These are phyloP conservation scores for Ciconia boyciana DNA, from an alignment of 2,113 vertebrate genomes.

Conservation along the genomic window DNA sequence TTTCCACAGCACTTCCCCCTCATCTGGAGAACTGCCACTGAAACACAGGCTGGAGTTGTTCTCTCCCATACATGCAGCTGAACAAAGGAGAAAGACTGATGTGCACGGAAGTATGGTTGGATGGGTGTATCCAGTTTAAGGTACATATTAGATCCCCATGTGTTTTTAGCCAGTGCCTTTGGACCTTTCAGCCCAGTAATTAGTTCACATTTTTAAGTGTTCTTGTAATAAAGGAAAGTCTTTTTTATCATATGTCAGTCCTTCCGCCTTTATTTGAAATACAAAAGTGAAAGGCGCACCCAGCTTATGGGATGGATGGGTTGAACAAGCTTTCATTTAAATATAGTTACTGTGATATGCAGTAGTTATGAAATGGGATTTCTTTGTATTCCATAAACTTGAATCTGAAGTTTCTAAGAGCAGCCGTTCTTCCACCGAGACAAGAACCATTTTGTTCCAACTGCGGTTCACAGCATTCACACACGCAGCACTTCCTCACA, in stretches of 20 bases:
- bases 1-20: background rate
- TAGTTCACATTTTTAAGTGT: background rate
- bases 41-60: background rate
- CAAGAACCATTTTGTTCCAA: background rate
- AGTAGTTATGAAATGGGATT: background rate
- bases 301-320: background rate
- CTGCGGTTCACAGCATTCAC: background rate
- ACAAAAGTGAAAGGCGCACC: background rate
- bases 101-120: accelerated
- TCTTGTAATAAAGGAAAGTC: background rate
- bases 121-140: background rate
- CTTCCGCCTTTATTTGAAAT: background rate
- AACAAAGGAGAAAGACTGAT: background rate
- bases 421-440: background rate
- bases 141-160: background rate
- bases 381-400: background rate
- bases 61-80: background rate
- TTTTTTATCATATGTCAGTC: background rate
- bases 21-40: background rate
- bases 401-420: background rate
- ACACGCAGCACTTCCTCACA: background rate
- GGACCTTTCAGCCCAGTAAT: background rate
- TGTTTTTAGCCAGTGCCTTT: background rate
- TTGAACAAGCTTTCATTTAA: background rate
- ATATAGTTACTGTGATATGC: background rate